A percentile compares a stretch with the other conserved stretches of the same genome.
phyloP scores from a whole-genome alignment of 2,888 invertebrate genomes.

The Dexiosoma caninum region DNA sequence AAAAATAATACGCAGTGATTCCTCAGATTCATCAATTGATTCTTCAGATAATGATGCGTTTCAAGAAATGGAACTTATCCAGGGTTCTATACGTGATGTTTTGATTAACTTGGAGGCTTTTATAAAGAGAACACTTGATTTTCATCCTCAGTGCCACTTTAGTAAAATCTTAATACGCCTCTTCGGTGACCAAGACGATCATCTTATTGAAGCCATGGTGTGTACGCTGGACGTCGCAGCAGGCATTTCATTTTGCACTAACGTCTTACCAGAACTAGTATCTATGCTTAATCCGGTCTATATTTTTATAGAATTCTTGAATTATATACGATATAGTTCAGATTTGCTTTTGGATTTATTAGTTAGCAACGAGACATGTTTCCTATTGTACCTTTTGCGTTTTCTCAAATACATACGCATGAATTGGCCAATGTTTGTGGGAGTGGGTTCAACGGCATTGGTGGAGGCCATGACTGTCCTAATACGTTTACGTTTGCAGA shows the following conservation, averaged over 20 bases:
- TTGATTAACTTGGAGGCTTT: constrained; percentile 89
- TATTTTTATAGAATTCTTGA: constrained; percentile 91
- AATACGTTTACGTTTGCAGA: constrained; percentile 87
- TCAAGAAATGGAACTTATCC: constrained; percentile 93
- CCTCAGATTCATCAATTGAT: constrained; percentile 89
- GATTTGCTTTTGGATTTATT: constrained; percentile 90
- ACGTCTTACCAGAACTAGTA: constrained; percentile 87
- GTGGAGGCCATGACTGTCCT: constrained; percentile 89
- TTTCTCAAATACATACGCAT: constrained; percentile 90
- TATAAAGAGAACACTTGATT: constrained; percentile 88
- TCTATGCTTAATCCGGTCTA: constrained; percentile 90
- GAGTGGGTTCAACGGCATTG: constrained; percentile 79
- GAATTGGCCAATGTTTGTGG: constrained; percentile 90
- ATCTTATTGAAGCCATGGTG: constrained; percentile 93
- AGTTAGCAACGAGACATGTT: constrained; percentile 94
- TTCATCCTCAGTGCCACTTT: constrained; percentile 91
- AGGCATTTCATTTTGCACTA: constrained; percentile 89
- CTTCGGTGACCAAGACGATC: constrained; percentile 94
- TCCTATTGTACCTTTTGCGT: constrained; percentile 88
- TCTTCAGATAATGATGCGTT: constrained; percentile 91
- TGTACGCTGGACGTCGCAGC: constrained; percentile 92
- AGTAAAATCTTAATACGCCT: constrained; percentile 92
- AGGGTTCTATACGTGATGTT: constrained; percentile 90
- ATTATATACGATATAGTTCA: constrained; percentile 89
- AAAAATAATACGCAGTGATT: constrained; percentile 92